phyloP scores from a whole-genome alignment of 2,113 vertebrate genomes.

The Dasyornis broadbenti region DNA sequence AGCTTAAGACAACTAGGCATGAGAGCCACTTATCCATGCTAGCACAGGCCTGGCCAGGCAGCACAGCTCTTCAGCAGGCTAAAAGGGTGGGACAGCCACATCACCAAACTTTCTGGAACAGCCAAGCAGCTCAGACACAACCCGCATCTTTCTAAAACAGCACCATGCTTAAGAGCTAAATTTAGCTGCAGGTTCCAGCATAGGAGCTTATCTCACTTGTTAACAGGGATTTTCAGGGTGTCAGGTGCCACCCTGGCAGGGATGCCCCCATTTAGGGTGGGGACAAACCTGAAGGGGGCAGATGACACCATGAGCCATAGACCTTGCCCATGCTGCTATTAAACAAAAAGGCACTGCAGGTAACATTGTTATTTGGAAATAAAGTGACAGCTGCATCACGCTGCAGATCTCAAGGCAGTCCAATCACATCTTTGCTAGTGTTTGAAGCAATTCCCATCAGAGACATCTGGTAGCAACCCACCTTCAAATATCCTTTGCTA shows the following conservation, averaged over 20 bases:
- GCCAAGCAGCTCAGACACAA: neutral
- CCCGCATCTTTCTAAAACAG: neutral
- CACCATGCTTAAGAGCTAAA: fast-evolving
- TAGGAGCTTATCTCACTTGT: neutral
- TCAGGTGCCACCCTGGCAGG: neutral
- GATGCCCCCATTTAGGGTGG: fast-evolving
- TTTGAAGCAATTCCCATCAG: neutral
- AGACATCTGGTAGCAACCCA: neutral
- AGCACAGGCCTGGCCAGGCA: neutral
- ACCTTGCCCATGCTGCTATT: neutral
- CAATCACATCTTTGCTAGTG: fast-evolving
- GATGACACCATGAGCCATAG: fast-evolving
- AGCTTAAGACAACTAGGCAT: neutral
- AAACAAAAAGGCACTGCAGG: neutral
- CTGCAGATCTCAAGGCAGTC: neutral
- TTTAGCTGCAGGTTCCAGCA: neutral
- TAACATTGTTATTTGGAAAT: neutral
- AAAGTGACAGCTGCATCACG: neutral
- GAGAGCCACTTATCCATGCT: neutral
- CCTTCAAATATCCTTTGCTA: neutral
- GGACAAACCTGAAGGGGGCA: neutral
- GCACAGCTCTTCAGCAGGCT: neutral
- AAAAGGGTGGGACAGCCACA: neutral
- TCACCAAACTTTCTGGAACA: neutral
- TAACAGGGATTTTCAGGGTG: neutral